Evolutionary conservation across 1,140 invertebrate genomes (phyloP).

Genomic region (Ips typographus): DNA sequence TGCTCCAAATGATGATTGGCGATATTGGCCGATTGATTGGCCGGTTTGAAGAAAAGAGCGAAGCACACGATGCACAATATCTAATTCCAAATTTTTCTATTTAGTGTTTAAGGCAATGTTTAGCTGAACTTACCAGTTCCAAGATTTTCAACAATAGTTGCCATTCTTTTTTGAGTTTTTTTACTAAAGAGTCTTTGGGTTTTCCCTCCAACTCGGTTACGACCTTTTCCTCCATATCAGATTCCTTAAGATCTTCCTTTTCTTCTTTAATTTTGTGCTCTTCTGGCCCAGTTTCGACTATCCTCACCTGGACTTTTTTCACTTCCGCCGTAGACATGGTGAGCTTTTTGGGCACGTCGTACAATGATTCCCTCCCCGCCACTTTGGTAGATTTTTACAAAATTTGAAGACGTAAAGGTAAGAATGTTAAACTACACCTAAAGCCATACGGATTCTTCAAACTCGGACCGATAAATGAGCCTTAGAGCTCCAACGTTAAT

Average conservation of each 20-base stretch:
- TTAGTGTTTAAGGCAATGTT: not conserved
- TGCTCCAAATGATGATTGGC: conserved; percentile 56
- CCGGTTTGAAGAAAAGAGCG: conserved; percentile 59
- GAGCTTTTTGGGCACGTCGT: conserved; percentile 41
- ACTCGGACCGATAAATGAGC: not conserved
- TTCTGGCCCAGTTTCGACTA: not conserved
- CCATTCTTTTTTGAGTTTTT: conserved; percentile 40
- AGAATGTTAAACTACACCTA: too few relatives aligned
- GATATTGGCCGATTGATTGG: conserved; percentile 51
- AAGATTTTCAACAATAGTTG: conserved; percentile 47
- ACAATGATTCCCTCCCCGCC: conserved; percentile 34
- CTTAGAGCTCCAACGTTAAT: conserved; percentile 7
- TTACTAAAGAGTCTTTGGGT: not conserved
- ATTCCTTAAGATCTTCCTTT: conserved; percentile 15
- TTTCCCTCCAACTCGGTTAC: not conserved
- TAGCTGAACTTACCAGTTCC: conserved; percentile 42
- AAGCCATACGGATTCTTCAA: not conserved
- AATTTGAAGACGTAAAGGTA: not conserved
- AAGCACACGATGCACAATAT: conserved; percentile 50
- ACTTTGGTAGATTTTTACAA: conserved; percentile 13
- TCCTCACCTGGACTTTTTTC: conserved; percentile 25
- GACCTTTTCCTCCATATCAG: conserved; percentile 22
- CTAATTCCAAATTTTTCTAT: conserved; percentile 22
- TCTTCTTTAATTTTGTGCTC: conserved; percentile 10
- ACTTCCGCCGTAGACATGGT: conserved; percentile 31